These are phyloP conservation scores for Gymnopithys bicolor DNA, from an alignment of 2,797 vertebrate genomes.

Conservation along the genomic window DNA sequence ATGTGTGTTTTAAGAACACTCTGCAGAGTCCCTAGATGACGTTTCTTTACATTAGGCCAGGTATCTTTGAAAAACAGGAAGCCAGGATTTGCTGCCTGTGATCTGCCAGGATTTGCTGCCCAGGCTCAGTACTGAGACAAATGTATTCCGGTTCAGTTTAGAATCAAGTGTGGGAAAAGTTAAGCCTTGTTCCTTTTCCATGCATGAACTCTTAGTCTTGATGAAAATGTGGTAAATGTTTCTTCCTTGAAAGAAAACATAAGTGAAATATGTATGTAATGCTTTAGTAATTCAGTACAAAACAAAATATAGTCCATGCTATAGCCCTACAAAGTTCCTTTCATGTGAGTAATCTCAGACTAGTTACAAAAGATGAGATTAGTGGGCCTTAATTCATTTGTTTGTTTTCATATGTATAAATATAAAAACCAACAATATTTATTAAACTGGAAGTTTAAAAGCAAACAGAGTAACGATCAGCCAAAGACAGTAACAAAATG, in stretches of 20 bases:
- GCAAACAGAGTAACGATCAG: neutral
- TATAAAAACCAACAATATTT: neutral
- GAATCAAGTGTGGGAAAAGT: neutral
- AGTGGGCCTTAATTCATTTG: neutral
- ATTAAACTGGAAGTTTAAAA: conserved; percentile 19
- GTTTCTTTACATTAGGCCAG: rapidly evolving
- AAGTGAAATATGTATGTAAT: neutral
- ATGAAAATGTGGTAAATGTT: neutral
- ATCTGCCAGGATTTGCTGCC: neutral
- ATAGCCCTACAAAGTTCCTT: neutral
- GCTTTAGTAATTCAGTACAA: neutral
- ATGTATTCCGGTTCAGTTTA: neutral
- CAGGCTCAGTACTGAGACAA: neutral
- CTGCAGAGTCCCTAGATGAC: neutral
- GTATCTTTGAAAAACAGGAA: neutral
- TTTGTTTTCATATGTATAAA: neutral
- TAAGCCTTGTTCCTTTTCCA: neutral
- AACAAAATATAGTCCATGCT: neutral
- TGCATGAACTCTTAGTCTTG: neutral
- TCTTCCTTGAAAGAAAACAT: neutral
- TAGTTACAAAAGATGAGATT: neutral
- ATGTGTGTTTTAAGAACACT: neutral
- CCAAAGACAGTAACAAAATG: neutral
- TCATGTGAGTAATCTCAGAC: neutral
- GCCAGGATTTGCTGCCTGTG: neutral